Evolutionary conservation across 2,797 vertebrate genomes (phyloP), one percentile per base, ranked within the genome.

Genomic region (Enoplosus armatus): DNA sequence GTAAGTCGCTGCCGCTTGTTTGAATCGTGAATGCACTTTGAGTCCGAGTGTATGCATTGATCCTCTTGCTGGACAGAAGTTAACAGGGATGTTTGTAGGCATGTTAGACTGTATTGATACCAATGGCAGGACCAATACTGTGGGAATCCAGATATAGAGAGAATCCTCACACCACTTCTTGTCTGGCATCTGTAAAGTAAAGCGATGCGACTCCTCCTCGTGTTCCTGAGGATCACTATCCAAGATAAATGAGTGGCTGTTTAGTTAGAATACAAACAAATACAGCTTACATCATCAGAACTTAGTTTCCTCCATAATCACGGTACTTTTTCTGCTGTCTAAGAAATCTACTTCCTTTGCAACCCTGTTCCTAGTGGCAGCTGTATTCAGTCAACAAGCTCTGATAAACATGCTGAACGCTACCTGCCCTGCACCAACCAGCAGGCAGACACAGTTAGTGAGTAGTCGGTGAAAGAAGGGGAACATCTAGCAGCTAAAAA

Each of bases 1-100:
- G 98, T 99, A 90, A 98, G 98, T 97, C 45, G 2, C 33, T 8
- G 0, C 8, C 11, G 4, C 27, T 24, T 29, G 18, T 29, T n/a
- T n/a, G n/a, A n/a, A n/a, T n/a, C n/a, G n/a, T n/a, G n/a, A 16
- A 14, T 41, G 8, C 48, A 31, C 14, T 37, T 58, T 37, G 24
- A 47, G 31, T 22, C n/a, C 24, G 12, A 3, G n/a, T 33, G 24
- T 29, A 0, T 8, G 29, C 11, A 10, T 11, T 41, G 26, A 8
- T 50, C 6, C 51, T 63, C 6, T 16, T 26, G 24, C 31, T 55
- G 41, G 8, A 37, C 16, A 55, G 20, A 43, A 22, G 33, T 43
- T 24, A 35, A 68, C 0, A n/a, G 27, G n/a, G n/a, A 35, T 22
- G 45, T 14, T 35, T 9, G 53, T 33, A 7, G 20, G 8, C 6